Evolutionary conservation across 2,888 invertebrate genomes (phyloP), one percentile per base, ranked within the genome.

Genomic region (Phlogophora meticulosa): DNA sequence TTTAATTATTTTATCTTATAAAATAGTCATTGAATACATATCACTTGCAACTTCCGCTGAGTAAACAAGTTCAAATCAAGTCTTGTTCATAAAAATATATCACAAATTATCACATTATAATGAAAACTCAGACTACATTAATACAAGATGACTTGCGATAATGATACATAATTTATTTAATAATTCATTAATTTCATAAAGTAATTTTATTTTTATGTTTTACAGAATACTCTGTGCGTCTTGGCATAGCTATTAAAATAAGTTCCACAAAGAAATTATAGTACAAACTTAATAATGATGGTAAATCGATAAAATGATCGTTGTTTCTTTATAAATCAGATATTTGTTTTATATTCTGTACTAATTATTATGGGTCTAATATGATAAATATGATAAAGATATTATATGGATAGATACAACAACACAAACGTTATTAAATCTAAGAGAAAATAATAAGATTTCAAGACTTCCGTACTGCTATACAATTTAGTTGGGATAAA

Each of bases 61-160:
- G 61, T 78, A 83, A 64, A 74, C 76, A 87, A 84, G 80, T 70
- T 80, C 68, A 82, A 82, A 71, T 66, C 80, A 78, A 76, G 79
- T 78, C 79, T 88, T 89, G 89, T 81, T 73, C 58, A 82, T 86
- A 86, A 71, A 81, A 81, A 81, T 78, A 80, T 85, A 93, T 93
- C 93, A 93, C 93, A 93, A 89, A 84, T 84, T 93, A 93, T 93
- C 93, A 93, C 93, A 93, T 88, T 84, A 79, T 78, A 88, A 79
- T 83, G 82, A 87, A 81, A 82, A 83, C 85, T 90, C 91, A 92
- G 90, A 89, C 88, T 89, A 91, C 83, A 76, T 63, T 43, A 65
- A 76, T 74, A 75, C 28, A 58, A 63, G 28, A 65, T 67, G 68
- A 78, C 28, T 69, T 72, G 67, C 65, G 63, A 73, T 72, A 70